Percentiles rank a stretch among this genome's conserved stretches.
phyloP scores from a whole-genome alignment of 1,140 invertebrate genomes.

The Apis cerana region DNA sequence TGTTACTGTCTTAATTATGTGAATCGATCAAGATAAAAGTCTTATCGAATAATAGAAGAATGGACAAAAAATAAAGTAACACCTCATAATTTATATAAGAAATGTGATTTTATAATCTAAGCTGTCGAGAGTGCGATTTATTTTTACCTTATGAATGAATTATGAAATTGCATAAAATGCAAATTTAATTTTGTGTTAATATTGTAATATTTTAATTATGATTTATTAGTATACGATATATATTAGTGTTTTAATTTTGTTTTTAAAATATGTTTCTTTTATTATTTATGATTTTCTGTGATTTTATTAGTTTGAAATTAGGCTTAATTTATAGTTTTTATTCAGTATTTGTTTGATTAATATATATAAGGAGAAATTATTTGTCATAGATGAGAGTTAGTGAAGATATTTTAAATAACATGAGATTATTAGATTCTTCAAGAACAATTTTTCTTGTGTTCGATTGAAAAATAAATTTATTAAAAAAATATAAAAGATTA shows the following conservation, averaged over 20 bases:
- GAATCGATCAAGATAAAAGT: slow-evolving; percentile 20
- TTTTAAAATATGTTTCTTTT: background rate
- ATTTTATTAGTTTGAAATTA: too few species aligned
- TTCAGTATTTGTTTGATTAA: too few species aligned
- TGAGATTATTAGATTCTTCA: too few species aligned
- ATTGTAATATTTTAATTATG: too few species aligned
- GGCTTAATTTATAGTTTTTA: too few species aligned
- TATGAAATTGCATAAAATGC: slow-evolving; percentile 1
- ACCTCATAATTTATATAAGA: slow-evolving; percentile 25
- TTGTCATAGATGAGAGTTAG: too few species aligned
- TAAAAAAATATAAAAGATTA: too few species aligned
- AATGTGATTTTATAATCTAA: slow-evolving; percentile 25
- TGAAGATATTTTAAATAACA: too few species aligned
- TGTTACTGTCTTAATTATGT: slow-evolving; percentile 23
- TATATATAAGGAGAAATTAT: too few species aligned
- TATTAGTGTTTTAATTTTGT: background rate
- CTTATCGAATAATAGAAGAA: slow-evolving; percentile 31
- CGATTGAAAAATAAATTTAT: too few species aligned
- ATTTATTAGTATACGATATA: slow-evolving; percentile 9
- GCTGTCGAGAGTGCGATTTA: background rate
- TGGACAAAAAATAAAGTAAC: background rate
- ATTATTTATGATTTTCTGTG: too few species aligned
- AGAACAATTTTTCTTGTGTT: too few species aligned
- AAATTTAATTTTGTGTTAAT: slow-evolving; percentile 17
- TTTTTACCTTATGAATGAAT: background rate